Base-by-base conservation (phyloP, 2,888 invertebrate genomes). In the Orthonevra nobilis region DNA sequence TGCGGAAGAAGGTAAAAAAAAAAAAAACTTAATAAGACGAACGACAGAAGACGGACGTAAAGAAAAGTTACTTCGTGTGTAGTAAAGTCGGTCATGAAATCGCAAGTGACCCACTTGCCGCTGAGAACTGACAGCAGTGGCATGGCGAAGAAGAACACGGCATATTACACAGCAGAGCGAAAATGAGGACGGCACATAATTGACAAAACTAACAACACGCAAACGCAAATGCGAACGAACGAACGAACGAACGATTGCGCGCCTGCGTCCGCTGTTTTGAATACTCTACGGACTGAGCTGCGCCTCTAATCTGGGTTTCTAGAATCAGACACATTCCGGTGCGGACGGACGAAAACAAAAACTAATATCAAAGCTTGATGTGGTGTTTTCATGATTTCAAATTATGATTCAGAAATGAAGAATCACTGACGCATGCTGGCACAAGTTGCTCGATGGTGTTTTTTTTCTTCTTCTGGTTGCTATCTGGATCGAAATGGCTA, bases 41-140 rank as follows among this genome's bases (percentile, higher is more conserved):
- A 38, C 20, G 15, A 50, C n/a, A 42, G 40, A 63, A 69, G 56
- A 38, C 58, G 64, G 44, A 44, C 42, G 26, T 58, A 50, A 34
- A 32, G 10, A 64, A 28, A 77, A 72, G 72, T 36, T 28, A 66
- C 60, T 66, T 79, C 72, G 60, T 20, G 14, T 23, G 3, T 23
- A 4, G 19, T 54, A 84, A 87, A 86, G 87, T 87, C 86, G 87
- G 87, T 87, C 87, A 87, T 86, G 87, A 86, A 87, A 87, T 87
- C 87, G 87, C 87, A 87, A 87, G 87, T 87, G 86, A 87, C 87
- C 87, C 81, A 87, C 86, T 86, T 87, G 81, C 79, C 48, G 30
- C 40, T 20, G 61, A 44, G 58, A 61, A 32, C 61, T 30, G 38
- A 56, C 77, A 70, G 40, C 32, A 40, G n/a, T n/a, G n/a, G n/a